phyloP scores from a whole-genome alignment of 2,888 invertebrate genomes.

The Cheilosia vulpina region DNA sequence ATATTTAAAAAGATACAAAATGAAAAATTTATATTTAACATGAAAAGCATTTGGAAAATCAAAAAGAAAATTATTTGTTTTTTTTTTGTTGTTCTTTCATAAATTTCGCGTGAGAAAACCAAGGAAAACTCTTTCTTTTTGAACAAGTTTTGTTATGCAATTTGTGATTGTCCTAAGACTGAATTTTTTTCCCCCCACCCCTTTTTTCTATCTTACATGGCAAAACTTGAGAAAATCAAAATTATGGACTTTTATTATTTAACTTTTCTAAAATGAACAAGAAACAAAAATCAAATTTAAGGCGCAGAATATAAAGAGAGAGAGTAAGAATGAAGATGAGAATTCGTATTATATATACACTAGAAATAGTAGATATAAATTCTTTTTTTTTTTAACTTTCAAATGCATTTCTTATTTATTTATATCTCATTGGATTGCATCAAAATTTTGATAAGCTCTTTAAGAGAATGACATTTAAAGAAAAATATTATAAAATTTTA shows the following conservation, averaged over 20 bases:
- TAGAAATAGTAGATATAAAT: conserved; percentile 60
- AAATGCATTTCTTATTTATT: conserved; percentile 69
- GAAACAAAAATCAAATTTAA: conserved; percentile 26
- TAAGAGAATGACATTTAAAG: conserved; percentile 36
- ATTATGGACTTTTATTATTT: conserved; percentile 59
- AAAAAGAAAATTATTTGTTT: conserved; percentile 24
- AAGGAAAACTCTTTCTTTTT: conserved; percentile 32
- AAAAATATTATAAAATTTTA: conserved; percentile 29
- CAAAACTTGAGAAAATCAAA: conserved; percentile 71
- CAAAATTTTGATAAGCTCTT: conserved; percentile 57
- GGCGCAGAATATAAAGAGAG: conserved; percentile 54
- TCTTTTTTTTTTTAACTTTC: conserved; percentile 45
- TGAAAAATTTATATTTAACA: conserved; percentile 76
- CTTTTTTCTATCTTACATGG: conserved; percentile 63
- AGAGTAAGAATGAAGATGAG: conserved; percentile 67
- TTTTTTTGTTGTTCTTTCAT: neutral
- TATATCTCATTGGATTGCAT: conserved; percentile 66
- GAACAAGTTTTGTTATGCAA: conserved; percentile 77
- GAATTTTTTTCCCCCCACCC: conserved; percentile 76
- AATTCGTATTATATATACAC: conserved; percentile 67
- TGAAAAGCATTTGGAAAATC: conserved; percentile 59
- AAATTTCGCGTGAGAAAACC: conserved; percentile 39
- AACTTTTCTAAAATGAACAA: conserved; percentile 36
- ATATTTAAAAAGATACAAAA: conserved; percentile 65
- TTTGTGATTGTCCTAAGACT: conserved; percentile 80